Evolutionary conservation across 2,797 vertebrate species (phyloP), one percentile per base, ranked within the genome.

Genomic region (Smutsia gigantea): DNA sequence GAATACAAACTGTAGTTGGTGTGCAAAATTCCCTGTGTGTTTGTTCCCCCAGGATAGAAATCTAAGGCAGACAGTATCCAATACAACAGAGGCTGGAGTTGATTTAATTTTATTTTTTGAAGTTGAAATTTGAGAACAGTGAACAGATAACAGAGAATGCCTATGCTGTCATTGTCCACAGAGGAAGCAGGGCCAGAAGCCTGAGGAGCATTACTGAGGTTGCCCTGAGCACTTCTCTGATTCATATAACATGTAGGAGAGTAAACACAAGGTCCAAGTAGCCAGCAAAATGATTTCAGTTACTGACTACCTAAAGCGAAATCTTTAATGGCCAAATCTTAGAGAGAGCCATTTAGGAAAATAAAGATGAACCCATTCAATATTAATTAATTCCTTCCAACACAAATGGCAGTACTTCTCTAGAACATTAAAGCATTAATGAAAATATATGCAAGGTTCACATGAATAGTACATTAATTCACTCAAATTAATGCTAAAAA

Each of bases 341-440:
- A 75, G 63, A 77, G 15, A 74, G 49, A 87, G 63, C 11, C 57
- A 63, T 81, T 83, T 79, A 88, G n/a, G 77, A 93, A 95, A 93
- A 68, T 68, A 85, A 84, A 51, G 88, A n/a, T 9, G 17, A 89
- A 64, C 3, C 31, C 0, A 51, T 93, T 96, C 59, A 42, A 68
- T 82, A 71, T 90, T 79, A 71, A 92, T 94, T 96, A 93, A 93
- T 91, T 78, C 21, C 3, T 95, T 96, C 61, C 86, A 63, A 90
- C 83, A 66, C n/a, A 18, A 88, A 92, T 27, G 31, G 37, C 29
- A 83, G 31, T 34, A 96, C 72, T 81, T 85, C 46, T 74, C 90
- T 69, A n/a, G 84, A 94, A 57, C 25, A 85, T 63, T 63, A 88
- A 94, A 64, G 61, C 5, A 85, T 97, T 97, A 83, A 88, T 86